Base-by-base conservation (phyloP, 2,113 vertebrate genomes). In the Ochotona curzoniae region DNA sequence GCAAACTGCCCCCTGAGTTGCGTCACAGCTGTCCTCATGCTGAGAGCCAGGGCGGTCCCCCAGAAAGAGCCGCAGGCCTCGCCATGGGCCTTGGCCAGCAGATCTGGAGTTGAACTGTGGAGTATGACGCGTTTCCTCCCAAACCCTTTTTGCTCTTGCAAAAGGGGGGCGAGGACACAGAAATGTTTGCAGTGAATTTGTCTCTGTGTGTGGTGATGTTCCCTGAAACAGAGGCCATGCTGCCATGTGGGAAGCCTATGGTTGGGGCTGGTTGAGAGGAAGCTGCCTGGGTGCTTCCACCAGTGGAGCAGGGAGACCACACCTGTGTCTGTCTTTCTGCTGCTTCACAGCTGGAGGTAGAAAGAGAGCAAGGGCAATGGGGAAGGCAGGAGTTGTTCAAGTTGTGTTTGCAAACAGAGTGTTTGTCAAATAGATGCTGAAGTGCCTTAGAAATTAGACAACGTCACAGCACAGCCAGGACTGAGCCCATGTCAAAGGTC, bases 271-370 rank as follows among this genome's bases (percentile, higher is more conserved):
- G 83, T 63, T 90, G 15, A 82, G 61, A 60, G 47, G 51, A 70
- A 49, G 90, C 66, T 47, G 35, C 8, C 7, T 76, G 47, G 8
- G 8, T 23, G 87, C 66, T 30, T 60, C 66, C 66, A 75, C 54
- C 74, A 30, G 71, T 0, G 51, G 81, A 95, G 96, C 96, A 90
- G 96, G 94, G 93, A 95, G 75, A 94, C 38, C 61, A 75, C 73
- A 73, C 95, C 96, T 80, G 96, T 95, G 96, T 96, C 96, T 82
- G 69, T 89, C 83, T 83, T 69, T 60, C 14, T 61, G 93, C 89
- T 95, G 93, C 93, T 86, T 75, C 95, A 83, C 5, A 83, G 93
- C 86, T 83, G 76, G 54, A 14, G 38, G 64, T 12, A 1, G 63
- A 8, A 30, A 7, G 60, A 60, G 32, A 91, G 87, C 91, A 82